These are phyloP conservation scores for Lysiphlebus fabarum DNA, from an alignment of 1,140 invertebrate genomes.

Conservation along the genomic window DNA sequence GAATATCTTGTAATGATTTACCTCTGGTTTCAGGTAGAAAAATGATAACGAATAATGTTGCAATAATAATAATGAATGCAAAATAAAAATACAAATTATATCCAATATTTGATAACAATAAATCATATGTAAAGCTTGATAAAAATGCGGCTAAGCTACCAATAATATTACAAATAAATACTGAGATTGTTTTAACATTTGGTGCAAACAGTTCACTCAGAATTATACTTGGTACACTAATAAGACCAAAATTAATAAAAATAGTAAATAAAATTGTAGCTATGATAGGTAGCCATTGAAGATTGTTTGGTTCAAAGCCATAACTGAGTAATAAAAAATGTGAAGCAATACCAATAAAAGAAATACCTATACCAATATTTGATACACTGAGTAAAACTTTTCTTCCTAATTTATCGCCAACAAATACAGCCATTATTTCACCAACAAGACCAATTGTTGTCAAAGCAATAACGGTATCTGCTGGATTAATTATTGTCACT, in stretches of 20 bases:
- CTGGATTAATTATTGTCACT: constrained; percentile 47
- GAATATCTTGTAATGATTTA: constrained; percentile 35
- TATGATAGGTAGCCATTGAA: constrained; percentile 23
- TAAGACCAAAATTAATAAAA: constrained; percentile 60
- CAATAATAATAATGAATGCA: constrained; percentile 44
- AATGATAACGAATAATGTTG: constrained; percentile 22
- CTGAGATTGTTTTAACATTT: constrained; percentile 29
- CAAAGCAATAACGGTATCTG: constrained; percentile 63
- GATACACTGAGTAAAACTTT: constrained; percentile 65
- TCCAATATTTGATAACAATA: constrained; percentile 60
- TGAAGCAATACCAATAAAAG: constrained; percentile 40
- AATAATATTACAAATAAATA: constrained; percentile 66
- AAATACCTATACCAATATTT: constrained; percentile 52
- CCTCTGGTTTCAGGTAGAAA: constrained; percentile 37
- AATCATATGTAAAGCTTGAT: constrained; percentile 70
- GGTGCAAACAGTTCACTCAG: constrained; percentile 34
- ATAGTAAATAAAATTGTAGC: constrained; percentile 5
- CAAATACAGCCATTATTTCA: constrained; percentile 58
- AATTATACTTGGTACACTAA: constrained; percentile 69
- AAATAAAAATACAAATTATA: constrained; percentile 77
- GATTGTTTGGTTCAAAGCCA: neutral
- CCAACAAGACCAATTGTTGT: constrained; percentile 63
- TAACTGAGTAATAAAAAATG: constrained; percentile 27
- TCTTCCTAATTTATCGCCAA: constrained; percentile 70
- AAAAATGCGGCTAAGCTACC: constrained; percentile 72